These are phyloP conservation scores for Boulengeromyrus knoepffleri DNA, from an alignment of 2,113 vertebrate species.

Conservation along the genomic window DNA sequence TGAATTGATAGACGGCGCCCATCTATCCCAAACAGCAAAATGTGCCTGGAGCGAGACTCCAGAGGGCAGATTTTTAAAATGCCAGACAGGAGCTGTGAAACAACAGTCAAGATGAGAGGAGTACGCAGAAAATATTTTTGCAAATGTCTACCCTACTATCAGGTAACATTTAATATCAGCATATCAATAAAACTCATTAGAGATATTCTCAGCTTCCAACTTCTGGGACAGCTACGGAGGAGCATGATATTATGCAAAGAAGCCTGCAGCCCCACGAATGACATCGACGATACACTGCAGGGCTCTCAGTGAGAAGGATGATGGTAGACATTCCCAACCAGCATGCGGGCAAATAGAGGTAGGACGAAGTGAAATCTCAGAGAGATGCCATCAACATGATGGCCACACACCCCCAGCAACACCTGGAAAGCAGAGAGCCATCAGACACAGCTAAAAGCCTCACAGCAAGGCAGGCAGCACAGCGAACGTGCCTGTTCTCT, in stretches of 20 bases:
- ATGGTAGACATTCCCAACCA: background rate
- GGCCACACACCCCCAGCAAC: background rate
- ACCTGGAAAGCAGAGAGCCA: background rate
- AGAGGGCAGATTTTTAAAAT: background rate
- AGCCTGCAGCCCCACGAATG: background rate
- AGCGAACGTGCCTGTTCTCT: background rate
- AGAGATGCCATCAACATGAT: background rate
- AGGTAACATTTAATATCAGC: background rate
- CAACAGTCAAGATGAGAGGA: background rate
- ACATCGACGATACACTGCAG: background rate
- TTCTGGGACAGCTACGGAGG: background rate
- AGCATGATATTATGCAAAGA: background rate
- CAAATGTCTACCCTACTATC: background rate
- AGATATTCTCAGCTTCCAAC: background rate
- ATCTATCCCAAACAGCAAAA: background rate
- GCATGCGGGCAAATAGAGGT: background rate
- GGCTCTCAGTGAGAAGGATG: background rate
- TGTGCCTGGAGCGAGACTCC: background rate
- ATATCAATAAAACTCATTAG: background rate
- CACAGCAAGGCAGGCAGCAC: background rate
- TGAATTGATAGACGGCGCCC: background rate
- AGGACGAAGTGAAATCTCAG: background rate
- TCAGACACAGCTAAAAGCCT: background rate
- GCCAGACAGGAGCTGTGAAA: background rate
- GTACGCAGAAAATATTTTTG: background rate